phyloP scores from a whole-genome alignment of 2,797 vertebrate species.

The Falco biarmicus region DNA sequence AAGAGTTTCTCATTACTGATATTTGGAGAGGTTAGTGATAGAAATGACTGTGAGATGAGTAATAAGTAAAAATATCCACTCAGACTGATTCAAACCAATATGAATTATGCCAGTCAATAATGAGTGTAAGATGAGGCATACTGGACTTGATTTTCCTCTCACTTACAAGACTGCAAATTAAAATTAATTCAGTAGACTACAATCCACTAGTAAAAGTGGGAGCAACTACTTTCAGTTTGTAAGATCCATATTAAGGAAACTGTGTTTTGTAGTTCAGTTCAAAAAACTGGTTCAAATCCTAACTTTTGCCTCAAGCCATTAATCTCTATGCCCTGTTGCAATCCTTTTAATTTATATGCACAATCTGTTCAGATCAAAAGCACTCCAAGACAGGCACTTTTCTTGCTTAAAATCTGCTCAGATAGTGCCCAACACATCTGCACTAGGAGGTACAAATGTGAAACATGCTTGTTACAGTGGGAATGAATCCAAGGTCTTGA shows the following conservation, averaged over 20 bases:
- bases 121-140: background rate
- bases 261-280: background rate
- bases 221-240: background rate
- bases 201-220: background rate
- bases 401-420: background rate
- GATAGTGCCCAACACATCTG: background rate
- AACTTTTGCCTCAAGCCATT: background rate
- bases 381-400: background rate
- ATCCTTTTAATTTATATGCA: background rate
- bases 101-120: conserved; percentile 42
- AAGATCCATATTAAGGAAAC: background rate
- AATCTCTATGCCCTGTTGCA: background rate
- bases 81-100: conserved; percentile 39
- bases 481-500: background rate
- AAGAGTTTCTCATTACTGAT: conserved; percentile 15
- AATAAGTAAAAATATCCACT: conserved; percentile 36
- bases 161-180: background rate
- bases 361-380: background rate
- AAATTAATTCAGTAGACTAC: conserved; percentile 7
- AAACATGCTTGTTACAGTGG: background rate
- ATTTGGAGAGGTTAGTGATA: conserved; percentile 23
- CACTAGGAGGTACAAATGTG: background rate
- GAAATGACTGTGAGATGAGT: conserved; percentile 40
- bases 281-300: background rate
- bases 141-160: conserved; percentile 28